A percentile compares a stretch with the other conserved stretches of the same genome.
These are phyloP conservation scores for Diplodus sargus DNA, from an alignment of 2,797 vertebrate species.

Conservation along the genomic window DNA sequence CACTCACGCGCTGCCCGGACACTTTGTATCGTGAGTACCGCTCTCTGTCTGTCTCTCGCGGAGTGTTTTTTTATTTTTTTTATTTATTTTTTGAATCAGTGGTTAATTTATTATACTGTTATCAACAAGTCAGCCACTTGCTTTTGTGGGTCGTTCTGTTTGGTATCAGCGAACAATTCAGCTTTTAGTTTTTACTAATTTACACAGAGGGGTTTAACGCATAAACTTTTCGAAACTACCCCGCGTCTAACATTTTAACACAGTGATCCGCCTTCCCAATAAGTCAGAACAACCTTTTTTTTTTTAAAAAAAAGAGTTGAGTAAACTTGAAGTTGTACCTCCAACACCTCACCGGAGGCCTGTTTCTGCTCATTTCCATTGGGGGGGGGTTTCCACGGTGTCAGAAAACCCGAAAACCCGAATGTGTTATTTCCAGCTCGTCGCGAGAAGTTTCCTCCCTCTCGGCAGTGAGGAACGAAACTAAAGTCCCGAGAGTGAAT, in stretches of 20 bases:
- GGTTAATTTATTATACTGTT: neutral
- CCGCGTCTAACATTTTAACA: neutral
- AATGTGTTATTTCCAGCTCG: constrained; percentile 52
- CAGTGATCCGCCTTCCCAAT: fast-evolving
- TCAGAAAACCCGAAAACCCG: constrained; percentile 34
- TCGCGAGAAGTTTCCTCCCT: constrained; percentile 42
- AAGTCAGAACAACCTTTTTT: neutral
- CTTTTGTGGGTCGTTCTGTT: neutral
- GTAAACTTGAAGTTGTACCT: neutral
- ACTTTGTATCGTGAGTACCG: constrained; percentile 51
- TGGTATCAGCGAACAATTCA: neutral
- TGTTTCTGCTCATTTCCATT: constrained; percentile 48
- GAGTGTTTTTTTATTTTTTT: neutral
- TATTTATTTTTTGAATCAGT: no score
- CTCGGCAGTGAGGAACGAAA: neutral
- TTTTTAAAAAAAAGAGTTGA: fast-evolving
- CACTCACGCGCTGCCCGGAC: neutral
- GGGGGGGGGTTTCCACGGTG: constrained; percentile 76
- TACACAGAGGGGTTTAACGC: neutral
- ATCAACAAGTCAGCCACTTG: fast-evolving
- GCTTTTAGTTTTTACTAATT: neutral
- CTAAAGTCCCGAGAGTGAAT: fast-evolving
- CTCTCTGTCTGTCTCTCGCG: no score
- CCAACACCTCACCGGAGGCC: neutral
- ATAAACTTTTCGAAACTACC: neutral